A percentile compares a stretch with the other conserved stretches of the same genome.
Evolutionary conservation across 2,888 invertebrate genomes (phyloP).

Genomic region (Oxyteleia sp.): DNA sequence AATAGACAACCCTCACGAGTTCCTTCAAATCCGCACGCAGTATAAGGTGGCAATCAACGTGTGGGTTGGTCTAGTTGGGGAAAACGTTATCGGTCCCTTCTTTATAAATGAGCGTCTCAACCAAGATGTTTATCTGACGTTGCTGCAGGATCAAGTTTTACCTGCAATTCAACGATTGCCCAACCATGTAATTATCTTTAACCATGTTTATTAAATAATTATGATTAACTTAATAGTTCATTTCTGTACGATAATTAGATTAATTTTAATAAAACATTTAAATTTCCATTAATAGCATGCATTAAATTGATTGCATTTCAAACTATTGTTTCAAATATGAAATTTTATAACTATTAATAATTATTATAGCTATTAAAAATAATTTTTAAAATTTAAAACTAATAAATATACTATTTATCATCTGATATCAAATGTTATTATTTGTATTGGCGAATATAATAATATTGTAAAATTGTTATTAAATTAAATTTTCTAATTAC

Average conservation of each 20-base stretch:
- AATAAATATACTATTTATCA: too few relatives aligned
- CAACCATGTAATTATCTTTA: constrained; percentile 15
- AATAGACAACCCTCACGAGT: constrained; percentile 9
- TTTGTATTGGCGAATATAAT: too few relatives aligned
- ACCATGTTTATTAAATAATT: constrained; percentile 5
- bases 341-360: too few relatives aligned
- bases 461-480: too few relatives aligned
- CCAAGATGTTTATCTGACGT: not conserved
- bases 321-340: too few relatives aligned
- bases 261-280: too few relatives aligned
- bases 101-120: constrained; percentile 22
- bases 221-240: not conserved
- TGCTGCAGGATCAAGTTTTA: not conserved
- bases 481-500: constrained; percentile 4
- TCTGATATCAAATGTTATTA: too few relatives aligned
- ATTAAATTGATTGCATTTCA: too few relatives aligned
- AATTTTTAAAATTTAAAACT: too few relatives aligned
- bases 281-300: too few relatives aligned
- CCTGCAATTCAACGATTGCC: constrained; percentile 2
- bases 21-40: constrained; percentile 23
- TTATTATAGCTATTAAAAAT: too few relatives aligned
- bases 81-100: constrained; percentile 23
- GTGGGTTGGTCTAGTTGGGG: constrained; percentile 8
- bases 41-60: constrained; percentile 12
- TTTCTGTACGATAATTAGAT: too few relatives aligned